phyloP scores from a whole-genome alignment of 2,888 invertebrate genomes.

The Pyralis farinalis region DNA sequence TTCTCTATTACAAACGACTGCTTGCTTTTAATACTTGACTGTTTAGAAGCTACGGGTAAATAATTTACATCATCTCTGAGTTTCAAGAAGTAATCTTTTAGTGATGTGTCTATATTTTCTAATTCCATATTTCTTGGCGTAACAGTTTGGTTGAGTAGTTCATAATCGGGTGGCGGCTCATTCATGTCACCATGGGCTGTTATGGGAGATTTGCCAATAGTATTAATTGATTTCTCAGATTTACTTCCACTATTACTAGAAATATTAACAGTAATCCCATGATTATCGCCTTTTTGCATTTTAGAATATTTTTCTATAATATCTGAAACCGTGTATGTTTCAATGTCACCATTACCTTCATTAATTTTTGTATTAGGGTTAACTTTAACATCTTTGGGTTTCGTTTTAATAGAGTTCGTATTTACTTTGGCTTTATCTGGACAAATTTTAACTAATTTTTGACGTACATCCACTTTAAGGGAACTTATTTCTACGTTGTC shows the following conservation, averaged over 20 bases:
- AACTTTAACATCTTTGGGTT: too few species aligned
- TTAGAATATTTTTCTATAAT: too few species aligned
- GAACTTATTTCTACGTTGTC: too few species aligned
- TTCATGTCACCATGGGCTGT: conserved; percentile 50
- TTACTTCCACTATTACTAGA: conserved; percentile 11
- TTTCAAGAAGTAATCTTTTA: conserved; percentile 40
- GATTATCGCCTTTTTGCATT: neutral
- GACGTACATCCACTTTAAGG: too few species aligned
- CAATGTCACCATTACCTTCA: too few species aligned
- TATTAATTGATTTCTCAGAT: conserved; percentile 44
- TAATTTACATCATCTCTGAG: conserved; percentile 33
- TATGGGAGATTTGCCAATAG: conserved; percentile 43
- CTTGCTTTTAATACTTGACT: neutral
- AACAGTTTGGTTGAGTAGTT: conserved; percentile 29
- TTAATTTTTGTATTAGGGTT: too few species aligned
- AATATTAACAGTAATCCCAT: conserved; percentile 4
- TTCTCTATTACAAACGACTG: neutral
- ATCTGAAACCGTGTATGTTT: too few species aligned
- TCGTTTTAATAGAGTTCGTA: too few species aligned
- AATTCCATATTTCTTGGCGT: conserved; percentile 41
- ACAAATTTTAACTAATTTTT: too few species aligned
- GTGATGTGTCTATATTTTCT: conserved; percentile 35
- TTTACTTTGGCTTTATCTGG: too few species aligned
- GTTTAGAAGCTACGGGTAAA: neutral
- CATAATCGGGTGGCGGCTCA: conserved; percentile 44